Conservation (phyloP, 2,113 vertebrate species). For the Ondatra zibethicus region DNA sequence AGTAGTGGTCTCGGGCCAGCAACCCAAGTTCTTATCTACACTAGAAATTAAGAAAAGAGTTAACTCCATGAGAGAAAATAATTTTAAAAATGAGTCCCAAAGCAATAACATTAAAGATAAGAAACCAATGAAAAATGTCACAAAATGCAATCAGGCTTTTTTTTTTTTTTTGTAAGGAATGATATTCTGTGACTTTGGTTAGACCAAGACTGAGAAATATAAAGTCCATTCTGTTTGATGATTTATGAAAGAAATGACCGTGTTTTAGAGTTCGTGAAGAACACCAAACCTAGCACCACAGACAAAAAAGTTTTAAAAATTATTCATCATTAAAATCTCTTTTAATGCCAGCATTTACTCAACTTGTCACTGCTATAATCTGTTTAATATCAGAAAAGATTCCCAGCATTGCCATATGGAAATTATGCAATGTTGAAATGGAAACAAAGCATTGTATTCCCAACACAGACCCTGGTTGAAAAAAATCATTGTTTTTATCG, state of each 20-base stretch:
- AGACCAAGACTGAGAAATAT: neutral
- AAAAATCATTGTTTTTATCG: constrained; percentile 77
- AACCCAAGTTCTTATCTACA: neutral
- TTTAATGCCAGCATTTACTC: constrained; percentile 83
- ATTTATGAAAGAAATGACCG: constrained; percentile 3
- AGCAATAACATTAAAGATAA: neutral
- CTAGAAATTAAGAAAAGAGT: neutral
- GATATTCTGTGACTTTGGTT: neutral
- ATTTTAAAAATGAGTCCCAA: neutral
- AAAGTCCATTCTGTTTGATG: constrained; percentile 3
- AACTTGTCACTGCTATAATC: constrained; percentile 81
- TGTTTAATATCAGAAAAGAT: constrained; percentile 81
- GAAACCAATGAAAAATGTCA: neutral
- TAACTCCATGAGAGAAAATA: neutral
- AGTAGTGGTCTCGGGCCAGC: neutral
- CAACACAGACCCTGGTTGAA: constrained; percentile 69
- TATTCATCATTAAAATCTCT: constrained; percentile 83
- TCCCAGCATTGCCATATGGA: constrained; percentile 77
- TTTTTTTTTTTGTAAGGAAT: neutral
- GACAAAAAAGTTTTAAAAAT: constrained; percentile 41
- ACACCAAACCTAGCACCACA: constrained; percentile 49
- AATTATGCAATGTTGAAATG: constrained; percentile 74
- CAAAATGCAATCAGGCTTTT: neutral
- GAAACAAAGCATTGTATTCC: constrained; percentile 55
- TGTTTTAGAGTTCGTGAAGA: constrained; percentile 67